Evolutionary conservation across 2,113 vertebrate species (phyloP).

Genomic region (Sinocyclocheilus anophthalmus): DNA sequence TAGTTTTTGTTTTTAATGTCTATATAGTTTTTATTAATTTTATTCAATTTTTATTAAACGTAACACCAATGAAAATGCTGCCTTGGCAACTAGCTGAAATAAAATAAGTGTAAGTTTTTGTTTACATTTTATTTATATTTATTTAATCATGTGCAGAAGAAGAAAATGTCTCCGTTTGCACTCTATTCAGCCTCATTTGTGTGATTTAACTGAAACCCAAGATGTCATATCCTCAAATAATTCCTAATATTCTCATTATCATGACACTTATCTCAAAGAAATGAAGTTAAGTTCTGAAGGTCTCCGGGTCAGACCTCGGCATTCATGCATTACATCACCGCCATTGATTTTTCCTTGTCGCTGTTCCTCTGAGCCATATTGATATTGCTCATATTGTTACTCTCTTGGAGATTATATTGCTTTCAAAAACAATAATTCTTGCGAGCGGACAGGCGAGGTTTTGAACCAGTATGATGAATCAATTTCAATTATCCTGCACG

Average conservation of each 20-base stretch:
- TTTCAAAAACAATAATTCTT: conserved; percentile 60
- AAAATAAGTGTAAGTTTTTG: too few species aligned
- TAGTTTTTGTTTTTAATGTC: too few species aligned
- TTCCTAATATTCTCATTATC: background rate
- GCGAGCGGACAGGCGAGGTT: conserved; percentile 56
- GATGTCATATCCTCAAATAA: background rate
- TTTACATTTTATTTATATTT: too few species aligned
- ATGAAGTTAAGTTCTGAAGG: background rate
- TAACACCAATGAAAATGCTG: too few species aligned
- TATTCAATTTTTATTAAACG: too few species aligned
- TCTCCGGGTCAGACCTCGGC: conserved; percentile 1
- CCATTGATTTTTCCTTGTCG: conserved; percentile 24
- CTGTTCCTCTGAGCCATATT: conserved; percentile 5
- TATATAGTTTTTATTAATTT: too few species aligned
- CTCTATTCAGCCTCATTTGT: background rate
- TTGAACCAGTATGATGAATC: conserved; percentile 67
- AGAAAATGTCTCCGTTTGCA: too few species aligned
- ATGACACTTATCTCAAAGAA: too few species aligned
- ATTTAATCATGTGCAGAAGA: too few species aligned
- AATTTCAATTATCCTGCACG: conserved; percentile 70
- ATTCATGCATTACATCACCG: conserved; percentile 8
- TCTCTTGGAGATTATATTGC: conserved; percentile 23
- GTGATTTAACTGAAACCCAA: background rate
- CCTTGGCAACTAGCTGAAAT: too few species aligned
- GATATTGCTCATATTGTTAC: conserved; percentile 28